phyloP scores from a whole-genome alignment of 2,113 vertebrate genomes.

The Calyptomena viridis region DNA sequence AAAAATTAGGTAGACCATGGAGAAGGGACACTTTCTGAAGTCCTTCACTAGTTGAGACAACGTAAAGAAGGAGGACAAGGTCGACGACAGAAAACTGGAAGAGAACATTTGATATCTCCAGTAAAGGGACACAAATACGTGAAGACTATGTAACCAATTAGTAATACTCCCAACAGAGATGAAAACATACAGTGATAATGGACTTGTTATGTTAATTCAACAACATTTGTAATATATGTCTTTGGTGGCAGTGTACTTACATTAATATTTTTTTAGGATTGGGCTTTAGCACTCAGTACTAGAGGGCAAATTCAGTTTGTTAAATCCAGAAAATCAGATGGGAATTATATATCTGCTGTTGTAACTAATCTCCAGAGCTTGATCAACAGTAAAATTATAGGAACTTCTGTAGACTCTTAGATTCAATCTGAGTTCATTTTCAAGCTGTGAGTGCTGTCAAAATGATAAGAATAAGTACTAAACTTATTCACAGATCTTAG shows the following conservation, averaged over 20 bases:
- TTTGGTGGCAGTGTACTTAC: background rate
- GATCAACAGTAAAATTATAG: background rate
- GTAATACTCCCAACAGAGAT: background rate
- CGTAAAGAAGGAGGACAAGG: background rate
- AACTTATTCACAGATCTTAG: conserved; percentile 27
- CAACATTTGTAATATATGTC: background rate
- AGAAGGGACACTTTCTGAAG: background rate
- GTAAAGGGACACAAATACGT: background rate
- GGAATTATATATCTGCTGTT: background rate
- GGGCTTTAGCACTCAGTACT: background rate
- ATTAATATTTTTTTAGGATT: background rate
- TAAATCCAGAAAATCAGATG: background rate
- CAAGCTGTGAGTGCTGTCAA: conserved; percentile 28
- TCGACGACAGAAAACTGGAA: background rate
- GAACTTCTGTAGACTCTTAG: background rate
- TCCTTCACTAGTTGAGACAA: background rate
- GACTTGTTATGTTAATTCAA: background rate
- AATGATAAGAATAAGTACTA: conserved; percentile 8
- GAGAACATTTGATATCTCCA: background rate
- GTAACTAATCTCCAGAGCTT: background rate
- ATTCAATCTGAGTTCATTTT: conserved; percentile 16
- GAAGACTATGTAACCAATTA: background rate
- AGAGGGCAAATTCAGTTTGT: background rate
- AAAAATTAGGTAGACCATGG: background rate
- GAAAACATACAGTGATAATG: background rate